Base-by-base conservation (phyloP, 2,888 invertebrate genomes). In the Parthenolecanium corni region DNA sequence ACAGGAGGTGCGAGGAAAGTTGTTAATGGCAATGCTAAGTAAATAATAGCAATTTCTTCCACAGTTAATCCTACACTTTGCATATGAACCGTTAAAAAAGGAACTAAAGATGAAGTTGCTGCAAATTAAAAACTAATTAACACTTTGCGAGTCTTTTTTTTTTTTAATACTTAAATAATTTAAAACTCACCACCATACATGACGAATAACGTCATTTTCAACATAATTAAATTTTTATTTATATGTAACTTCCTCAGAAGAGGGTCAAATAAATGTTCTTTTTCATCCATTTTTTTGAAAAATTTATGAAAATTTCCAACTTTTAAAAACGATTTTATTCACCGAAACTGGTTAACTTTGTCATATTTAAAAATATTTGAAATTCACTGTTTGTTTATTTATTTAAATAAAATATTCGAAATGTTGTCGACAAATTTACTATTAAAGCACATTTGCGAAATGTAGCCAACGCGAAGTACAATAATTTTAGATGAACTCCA, bases 71-170 rank as follows among this genome's bases (percentile, higher is more conserved):
- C 91, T 72, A 91, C 84, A 71, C 87, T 84, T 75, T 87, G 88
- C 91, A 92, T 91, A 76, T 90, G 91, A 68, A 92, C 85, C 1
- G 90, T 87, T 70, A 92, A 76, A 73, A 89, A 92, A 0, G 92
- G 91, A 64, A 91, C 75, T 57, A 92, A 77, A 6, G 87, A 86
- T 57, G 89, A 88, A 38, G 88, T 85, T 56, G 88, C 90, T 85
- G 73, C 25, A 78, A 56, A 23, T 42, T 6, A 18, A 38, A 31
- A 18, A 14, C 31, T 31, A 31, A 6, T 31, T 31, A 31, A 31
- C 9, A 31, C 31, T 9, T 31, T 9, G 4, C 11, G 2, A 52
- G 14, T 44, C 5, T n/a, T n/a, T n/a, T 44, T 4, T 18, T 44
- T 18, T 5, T 6, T 18, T 5, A n/a, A 11, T 44, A n/a, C n/a